Evolutionary conservation across 2,113 vertebrate genomes (phyloP).

Genomic region (Orycteropus afer): DNA sequence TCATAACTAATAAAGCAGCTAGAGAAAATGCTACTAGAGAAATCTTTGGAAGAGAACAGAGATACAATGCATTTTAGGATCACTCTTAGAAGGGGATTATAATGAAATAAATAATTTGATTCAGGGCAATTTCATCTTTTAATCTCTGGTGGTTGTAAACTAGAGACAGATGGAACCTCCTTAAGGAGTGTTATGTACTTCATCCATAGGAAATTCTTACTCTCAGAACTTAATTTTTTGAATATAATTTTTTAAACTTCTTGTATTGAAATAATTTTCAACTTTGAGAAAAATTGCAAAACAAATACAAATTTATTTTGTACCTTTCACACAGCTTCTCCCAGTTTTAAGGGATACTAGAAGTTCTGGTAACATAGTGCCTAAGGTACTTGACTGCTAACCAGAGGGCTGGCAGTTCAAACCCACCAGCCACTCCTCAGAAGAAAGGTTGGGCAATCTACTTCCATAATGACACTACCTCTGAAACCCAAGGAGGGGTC

Average conservation of each 20-base stretch:
- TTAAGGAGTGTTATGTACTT: background rate
- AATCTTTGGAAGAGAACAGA: background rate
- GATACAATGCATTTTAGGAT: background rate
- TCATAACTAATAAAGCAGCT: background rate
- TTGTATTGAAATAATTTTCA: constrained; percentile 29
- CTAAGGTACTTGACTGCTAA: too few relatives aligned
- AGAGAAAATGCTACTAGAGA: background rate
- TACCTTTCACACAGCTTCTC: background rate
- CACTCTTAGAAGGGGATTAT: background rate
- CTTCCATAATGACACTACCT: too few relatives aligned
- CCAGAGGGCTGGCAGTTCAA: too few relatives aligned
- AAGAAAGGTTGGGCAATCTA: too few relatives aligned
- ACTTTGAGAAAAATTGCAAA: background rate
- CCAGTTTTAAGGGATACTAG: background rate
- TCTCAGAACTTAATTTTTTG: background rate
- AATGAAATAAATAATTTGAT: background rate
- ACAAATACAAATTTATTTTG: background rate
- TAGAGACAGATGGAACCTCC: background rate
- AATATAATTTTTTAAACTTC: background rate
- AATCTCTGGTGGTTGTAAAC: background rate
- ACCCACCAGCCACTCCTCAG: too few relatives aligned
- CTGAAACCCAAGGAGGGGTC: too few relatives aligned
- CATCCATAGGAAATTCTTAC: background rate
- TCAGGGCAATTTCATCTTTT: background rate
- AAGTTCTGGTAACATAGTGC: background rate